A percentile compares a stretch with the other conserved stretches of the same genome.
These are phyloP conservation scores for Lepidothrix coronata DNA, from an alignment of 2,113 vertebrate genomes.

Conservation along the genomic window DNA sequence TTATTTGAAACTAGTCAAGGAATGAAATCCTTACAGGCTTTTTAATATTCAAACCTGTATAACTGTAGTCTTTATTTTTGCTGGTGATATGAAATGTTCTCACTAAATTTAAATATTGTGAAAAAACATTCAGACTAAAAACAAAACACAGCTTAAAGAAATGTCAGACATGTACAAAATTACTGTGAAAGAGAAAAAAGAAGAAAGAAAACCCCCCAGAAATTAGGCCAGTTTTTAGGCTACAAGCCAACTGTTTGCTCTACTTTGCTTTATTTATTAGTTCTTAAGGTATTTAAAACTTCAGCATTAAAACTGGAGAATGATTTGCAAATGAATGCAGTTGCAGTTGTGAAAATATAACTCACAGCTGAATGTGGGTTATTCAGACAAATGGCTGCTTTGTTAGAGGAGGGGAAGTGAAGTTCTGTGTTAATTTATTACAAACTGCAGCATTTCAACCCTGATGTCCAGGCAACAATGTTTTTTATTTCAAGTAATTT, in stretches of 20 bases:
- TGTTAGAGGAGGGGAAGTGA: constrained; percentile 81
- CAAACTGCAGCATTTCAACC: constrained; percentile 93
- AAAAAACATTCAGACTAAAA: constrained; percentile 57
- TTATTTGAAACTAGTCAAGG: constrained; percentile 51
- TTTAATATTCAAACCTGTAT: constrained; percentile 35
- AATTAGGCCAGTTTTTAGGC: constrained; percentile 84
- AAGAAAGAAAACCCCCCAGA: constrained; percentile 69
- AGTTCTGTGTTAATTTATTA: constrained; percentile 94
- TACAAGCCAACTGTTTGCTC: constrained; percentile 86
- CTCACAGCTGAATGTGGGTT: constrained; percentile 87
- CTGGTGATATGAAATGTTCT: constrained; percentile 56
- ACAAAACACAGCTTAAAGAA: constrained; percentile 74
- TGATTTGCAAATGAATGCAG: constrained; percentile 98
- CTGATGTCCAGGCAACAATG: constrained; percentile 93
- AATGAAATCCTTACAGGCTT: constrained; percentile 40
- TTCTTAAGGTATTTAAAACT: constrained; percentile 92
- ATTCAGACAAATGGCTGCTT: constrained; percentile 89
- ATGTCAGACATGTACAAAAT: constrained; percentile 70
- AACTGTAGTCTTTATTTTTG: constrained; percentile 4
- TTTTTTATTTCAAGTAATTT: constrained; percentile 88
- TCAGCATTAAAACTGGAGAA: constrained; percentile 87
- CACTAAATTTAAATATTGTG: constrained; percentile 52
- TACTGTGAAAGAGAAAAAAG: constrained; percentile 65
- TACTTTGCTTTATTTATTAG: constrained; percentile 89
- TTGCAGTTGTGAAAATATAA: constrained; percentile 96